Evolutionary conservation across 2,797 vertebrate species (phyloP).

Genomic region (Phrynocephalus forsythii): DNA sequence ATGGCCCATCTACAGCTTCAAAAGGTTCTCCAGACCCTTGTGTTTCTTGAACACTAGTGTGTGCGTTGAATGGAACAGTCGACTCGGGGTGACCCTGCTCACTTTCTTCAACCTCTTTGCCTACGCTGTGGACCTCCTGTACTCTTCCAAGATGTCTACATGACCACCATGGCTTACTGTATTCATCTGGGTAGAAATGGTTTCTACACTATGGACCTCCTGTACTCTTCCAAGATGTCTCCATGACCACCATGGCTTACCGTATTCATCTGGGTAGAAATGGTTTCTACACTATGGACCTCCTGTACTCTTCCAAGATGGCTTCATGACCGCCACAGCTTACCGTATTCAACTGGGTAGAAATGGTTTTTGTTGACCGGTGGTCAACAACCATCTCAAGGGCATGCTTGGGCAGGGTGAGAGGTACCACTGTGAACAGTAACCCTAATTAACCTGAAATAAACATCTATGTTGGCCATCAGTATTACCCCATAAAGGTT

Average conservation of each 20-base stretch:
- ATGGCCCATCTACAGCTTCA: constrained; percentile 87
- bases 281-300: constrained; percentile 81
- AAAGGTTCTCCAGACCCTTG: rapidly evolving
- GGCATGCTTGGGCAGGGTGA: too few species aligned
- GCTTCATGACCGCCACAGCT: constrained; percentile 75
- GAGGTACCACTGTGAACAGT: too few species aligned
- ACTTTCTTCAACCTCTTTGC: constrained; percentile 85
- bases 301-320: constrained; percentile 83
- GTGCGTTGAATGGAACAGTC: constrained; percentile 62
- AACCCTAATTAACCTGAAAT: too few species aligned
- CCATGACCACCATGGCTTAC: constrained; percentile 77
- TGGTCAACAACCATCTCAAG: too few species aligned
- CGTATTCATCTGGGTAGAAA: neutral
- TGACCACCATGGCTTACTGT: constrained; percentile 68
- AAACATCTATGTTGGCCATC: too few species aligned
- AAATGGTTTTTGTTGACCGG: constrained; percentile 43
- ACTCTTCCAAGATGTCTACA: constrained; percentile 84
- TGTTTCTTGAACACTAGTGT: rapidly evolving
- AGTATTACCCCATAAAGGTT: too few species aligned
- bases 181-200: neutral
- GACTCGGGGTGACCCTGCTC: constrained; percentile 82
- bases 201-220: constrained; percentile 83
- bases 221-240: constrained; percentile 83
- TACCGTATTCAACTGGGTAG: constrained; percentile 46
- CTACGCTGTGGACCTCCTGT: constrained; percentile 85